These are phyloP conservation scores for Stictonetta naevosa DNA, from an alignment of 2,113 vertebrate species.

Conservation along the genomic window DNA sequence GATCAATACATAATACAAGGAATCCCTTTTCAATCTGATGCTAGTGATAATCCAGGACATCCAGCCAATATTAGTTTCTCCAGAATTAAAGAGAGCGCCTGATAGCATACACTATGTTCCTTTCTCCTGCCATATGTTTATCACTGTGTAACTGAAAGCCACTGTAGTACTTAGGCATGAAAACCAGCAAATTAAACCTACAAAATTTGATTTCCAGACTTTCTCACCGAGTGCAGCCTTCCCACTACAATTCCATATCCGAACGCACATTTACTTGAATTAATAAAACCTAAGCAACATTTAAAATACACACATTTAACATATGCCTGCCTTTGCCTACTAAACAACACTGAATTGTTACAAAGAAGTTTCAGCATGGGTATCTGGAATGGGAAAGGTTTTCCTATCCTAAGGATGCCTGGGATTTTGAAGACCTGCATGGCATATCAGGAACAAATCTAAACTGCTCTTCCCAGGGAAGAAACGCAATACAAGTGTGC, in stretches of 20 bases:
- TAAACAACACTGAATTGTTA: not conserved
- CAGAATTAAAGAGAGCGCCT: not conserved
- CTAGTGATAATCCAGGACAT: not conserved
- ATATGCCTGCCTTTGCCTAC: not conserved
- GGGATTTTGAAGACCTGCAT: not conserved
- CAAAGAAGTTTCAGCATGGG: rapidly evolving
- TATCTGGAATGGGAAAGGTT: not conserved
- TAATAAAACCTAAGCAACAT: not conserved
- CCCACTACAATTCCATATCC: not conserved
- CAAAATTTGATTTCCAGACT: not conserved
- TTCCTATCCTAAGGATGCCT: not conserved
- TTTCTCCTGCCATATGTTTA: not conserved
- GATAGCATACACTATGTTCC: not conserved
- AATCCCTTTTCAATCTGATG: not conserved
- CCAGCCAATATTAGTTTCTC: not conserved
- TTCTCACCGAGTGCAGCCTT: not conserved
- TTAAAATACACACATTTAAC: not conserved
- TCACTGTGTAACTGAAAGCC: not conserved
- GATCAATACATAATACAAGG: not conserved
- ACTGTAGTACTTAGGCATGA: not conserved
- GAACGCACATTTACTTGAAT: not conserved
- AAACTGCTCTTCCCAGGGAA: not conserved
- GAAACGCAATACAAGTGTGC: rapidly evolving
- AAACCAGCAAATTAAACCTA: not conserved
- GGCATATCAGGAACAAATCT: not conserved